Evolutionary conservation across 2,113 vertebrate species (phyloP).

Genomic region (Sceloporus undulatus): DNA sequence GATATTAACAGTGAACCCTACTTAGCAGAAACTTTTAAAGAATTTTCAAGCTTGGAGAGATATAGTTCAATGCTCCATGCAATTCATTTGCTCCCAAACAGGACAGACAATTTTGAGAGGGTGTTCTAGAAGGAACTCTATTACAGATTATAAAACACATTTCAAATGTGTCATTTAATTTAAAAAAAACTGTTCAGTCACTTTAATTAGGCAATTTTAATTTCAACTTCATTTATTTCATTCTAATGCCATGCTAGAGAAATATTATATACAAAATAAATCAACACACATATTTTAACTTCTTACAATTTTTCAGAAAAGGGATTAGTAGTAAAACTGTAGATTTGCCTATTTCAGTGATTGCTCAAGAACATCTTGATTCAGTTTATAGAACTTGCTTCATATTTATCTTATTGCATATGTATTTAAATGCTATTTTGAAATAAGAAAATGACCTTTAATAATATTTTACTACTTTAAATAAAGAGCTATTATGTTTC

Average conservation of each 20-base stretch:
- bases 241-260: constrained; percentile 4
- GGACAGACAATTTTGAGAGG: not conserved
- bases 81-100: not conserved
- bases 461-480: not conserved
- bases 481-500: not conserved
- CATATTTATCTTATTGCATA: constrained; percentile 16
- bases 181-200: not conserved
- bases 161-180: not conserved
- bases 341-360: constrained; percentile 21
- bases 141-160: not conserved
- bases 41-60: not conserved
- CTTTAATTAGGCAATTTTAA: not conserved
- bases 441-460: constrained; percentile 7
- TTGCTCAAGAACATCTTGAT: constrained; percentile 34
- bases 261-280: constrained; percentile 7
- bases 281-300: not conserved
- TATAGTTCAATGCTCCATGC: not conserved
- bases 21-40: not conserved
- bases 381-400: constrained; percentile 8
- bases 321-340: constrained; percentile 16
- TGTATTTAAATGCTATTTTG: constrained; percentile 1
- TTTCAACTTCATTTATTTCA: not conserved
- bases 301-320: constrained; percentile 21
- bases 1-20: not conserved
- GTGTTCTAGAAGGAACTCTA: not conserved